A percentile compares a stretch with the other conserved stretches of the same genome.
Evolutionary conservation across 2,888 invertebrate genomes (phyloP).

Genomic region (Psylliodes chrysocephalus): DNA sequence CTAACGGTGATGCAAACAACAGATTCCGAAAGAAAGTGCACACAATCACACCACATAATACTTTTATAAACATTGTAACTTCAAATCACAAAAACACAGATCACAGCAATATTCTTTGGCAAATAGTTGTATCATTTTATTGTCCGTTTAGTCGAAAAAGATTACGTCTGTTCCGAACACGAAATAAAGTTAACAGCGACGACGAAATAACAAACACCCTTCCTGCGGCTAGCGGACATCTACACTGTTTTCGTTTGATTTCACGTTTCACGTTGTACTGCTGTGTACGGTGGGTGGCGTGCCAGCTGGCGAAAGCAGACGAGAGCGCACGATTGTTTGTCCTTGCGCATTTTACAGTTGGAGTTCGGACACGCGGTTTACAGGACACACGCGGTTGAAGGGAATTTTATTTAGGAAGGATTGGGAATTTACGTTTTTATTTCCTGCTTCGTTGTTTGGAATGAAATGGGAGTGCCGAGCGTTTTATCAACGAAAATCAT

Average conservation of each 20-base stretch:
- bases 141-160: slow-evolving; percentile 33
- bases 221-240: background rate
- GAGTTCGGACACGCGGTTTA: slow-evolving; percentile 9
- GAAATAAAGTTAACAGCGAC: background rate
- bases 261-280: slow-evolving; percentile 4
- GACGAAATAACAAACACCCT: no score
- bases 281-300: background rate
- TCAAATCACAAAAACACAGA: slow-evolving; percentile 46
- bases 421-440: background rate
- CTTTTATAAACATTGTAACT: slow-evolving; percentile 53
- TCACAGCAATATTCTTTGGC: slow-evolving; percentile 50
- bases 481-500: no score
- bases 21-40: slow-evolving; percentile 52
- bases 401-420: no score
- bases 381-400: background rate
- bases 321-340: background rate
- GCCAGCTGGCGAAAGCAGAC: background rate
- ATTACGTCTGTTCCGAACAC: slow-evolving; percentile 16
- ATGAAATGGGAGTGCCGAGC: no score
- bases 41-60: slow-evolving; percentile 54
- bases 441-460: background rate
- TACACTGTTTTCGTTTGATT: slow-evolving; percentile 4
- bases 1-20: slow-evolving; percentile 55
- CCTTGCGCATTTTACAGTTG: background rate
- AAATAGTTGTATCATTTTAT: slow-evolving; percentile 48